A percentile compares a stretch with the other conserved stretches of the same genome.
Conservation (phyloP, 2,797 vertebrate genomes). For the Stomatorhinus walkeri region DNA sequence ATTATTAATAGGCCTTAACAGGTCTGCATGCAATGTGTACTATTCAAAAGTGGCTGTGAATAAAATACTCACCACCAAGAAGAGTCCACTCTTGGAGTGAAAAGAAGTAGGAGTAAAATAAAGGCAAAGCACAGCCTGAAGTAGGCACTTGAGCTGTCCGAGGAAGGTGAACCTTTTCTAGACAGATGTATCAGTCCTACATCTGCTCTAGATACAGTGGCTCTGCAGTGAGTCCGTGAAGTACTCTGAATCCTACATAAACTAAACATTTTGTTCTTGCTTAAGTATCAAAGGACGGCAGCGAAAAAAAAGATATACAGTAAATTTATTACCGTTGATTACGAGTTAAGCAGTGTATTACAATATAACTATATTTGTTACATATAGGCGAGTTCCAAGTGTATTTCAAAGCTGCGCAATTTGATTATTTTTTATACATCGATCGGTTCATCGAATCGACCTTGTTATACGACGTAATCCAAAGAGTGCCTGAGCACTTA, state of each 20-base stretch:
- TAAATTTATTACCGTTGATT: background rate
- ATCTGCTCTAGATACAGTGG: slow-evolving; percentile 35
- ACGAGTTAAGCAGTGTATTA: background rate
- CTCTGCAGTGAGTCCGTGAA: slow-evolving; percentile 42
- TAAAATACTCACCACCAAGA: slow-evolving; percentile 83
- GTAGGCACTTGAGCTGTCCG: slow-evolving; percentile 43
- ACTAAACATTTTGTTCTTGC: slow-evolving; percentile 46
- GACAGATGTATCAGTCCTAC: slow-evolving; percentile 40
- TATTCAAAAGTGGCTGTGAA: background rate
- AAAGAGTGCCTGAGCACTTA: background rate
- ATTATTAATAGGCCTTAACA: background rate
- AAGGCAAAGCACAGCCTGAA: slow-evolving; percentile 58
- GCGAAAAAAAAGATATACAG: background rate
- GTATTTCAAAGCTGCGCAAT: background rate
- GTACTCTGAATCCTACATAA: slow-evolving; percentile 48
- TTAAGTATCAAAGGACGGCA: background rate
- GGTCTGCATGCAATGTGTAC: background rate
- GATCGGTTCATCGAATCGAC: background rate
- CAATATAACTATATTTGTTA: background rate
- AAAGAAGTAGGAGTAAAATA: slow-evolving; percentile 73
- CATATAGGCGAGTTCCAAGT: background rate
- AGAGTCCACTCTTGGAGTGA: slow-evolving; percentile 79
- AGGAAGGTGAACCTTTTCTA: slow-evolving; percentile 31
- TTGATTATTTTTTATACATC: slow-evolving; percentile 2
- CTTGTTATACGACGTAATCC: slow-evolving; percentile 3